phyloP scores from a whole-genome alignment of 2,797 vertebrate species.

The Morus bassanus region DNA sequence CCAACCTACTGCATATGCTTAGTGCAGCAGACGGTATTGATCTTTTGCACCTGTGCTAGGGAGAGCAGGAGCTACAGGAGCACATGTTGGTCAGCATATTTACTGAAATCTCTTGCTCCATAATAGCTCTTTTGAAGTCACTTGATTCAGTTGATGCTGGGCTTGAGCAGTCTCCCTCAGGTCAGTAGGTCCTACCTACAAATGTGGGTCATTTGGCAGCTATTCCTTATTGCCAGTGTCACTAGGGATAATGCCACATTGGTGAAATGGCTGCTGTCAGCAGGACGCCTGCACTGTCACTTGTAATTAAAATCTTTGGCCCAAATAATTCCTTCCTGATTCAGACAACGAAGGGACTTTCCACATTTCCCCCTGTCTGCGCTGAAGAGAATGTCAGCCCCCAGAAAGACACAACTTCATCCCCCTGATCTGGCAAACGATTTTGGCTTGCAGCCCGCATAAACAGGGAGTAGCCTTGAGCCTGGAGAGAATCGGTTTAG shows the following conservation, averaged over 20 bases:
- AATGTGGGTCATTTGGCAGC: conserved; percentile 42
- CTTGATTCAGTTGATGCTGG: not conserved
- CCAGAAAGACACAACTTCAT: not conserved
- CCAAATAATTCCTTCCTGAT: not conserved
- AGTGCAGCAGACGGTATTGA: not conserved
- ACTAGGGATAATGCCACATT: not conserved
- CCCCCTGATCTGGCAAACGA: not conserved
- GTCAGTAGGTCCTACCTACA: conserved; percentile 43
- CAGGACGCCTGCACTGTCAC: not conserved
- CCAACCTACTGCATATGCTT: not conserved
- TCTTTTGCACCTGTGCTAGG: not conserved
- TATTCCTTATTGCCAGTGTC: not conserved
- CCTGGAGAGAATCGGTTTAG: not conserved
- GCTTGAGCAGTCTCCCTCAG: not conserved
- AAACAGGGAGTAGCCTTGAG: not conserved
- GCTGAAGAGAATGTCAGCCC: not conserved
- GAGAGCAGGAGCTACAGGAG: not conserved
- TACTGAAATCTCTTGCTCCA: not conserved
- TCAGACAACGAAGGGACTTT: not conserved
- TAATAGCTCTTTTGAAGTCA: not conserved
- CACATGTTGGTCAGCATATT: accelerated
- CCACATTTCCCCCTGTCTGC: not conserved
- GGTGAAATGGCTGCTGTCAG: conserved; percentile 9
- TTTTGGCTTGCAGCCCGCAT: not conserved
- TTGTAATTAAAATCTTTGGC: not conserved